Base-by-base conservation (phyloP, 2,113 vertebrate genomes). In the Polypterus bichir region DNA sequence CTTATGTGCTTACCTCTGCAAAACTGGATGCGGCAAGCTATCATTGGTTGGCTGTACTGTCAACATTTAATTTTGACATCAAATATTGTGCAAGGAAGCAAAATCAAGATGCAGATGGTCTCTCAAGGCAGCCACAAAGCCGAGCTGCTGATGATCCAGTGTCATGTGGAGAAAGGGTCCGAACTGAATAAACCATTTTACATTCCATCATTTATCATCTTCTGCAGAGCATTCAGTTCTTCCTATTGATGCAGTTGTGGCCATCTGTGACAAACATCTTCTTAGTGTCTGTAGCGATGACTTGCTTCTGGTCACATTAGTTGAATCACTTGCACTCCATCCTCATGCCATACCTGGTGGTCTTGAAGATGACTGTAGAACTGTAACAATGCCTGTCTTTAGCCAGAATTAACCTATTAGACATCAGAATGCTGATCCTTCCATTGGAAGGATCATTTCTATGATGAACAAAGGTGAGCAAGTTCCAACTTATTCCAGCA, bases 31-130 rank as follows among this genome's bases (percentile, higher is more conserved):
- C 66, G 3, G 58, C 62, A 1, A 59, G 63, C 6, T 58, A 68
- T 9, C 3, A 58, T 3, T 68, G 66, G 63, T 10, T 65, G 7
- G 8, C 68, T 27, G 58, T 57, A n/a, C 45, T 66, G 4, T 69
- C 64, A 3, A 63, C 52, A 7, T 66, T 47, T 48, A 51, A 10
- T 7, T 66, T 62, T n/a, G 53, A 54, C 7, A 7, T 66, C 5
- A 48, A 63, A 8, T 69, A 61, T 5, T n/a, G 59, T 10, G n/a
- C 61, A 5, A 64, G 61, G 1, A 52, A 11, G 4, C 52, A 48
- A 6, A 66, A 69, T 44, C n/a, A 9, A 1, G 61, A 69, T 63
- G 67, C 61, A 6, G 64, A 66, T 3, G 60, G 46, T 1, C 47
- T 69, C 3, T 62, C 64, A 3, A 47, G 60, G 4, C 47, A 27